Percentiles rank a stretch among this genome's conserved stretches.
phyloP scores from a whole-genome alignment of 2,113 vertebrate species.

The Scolopax mira region DNA sequence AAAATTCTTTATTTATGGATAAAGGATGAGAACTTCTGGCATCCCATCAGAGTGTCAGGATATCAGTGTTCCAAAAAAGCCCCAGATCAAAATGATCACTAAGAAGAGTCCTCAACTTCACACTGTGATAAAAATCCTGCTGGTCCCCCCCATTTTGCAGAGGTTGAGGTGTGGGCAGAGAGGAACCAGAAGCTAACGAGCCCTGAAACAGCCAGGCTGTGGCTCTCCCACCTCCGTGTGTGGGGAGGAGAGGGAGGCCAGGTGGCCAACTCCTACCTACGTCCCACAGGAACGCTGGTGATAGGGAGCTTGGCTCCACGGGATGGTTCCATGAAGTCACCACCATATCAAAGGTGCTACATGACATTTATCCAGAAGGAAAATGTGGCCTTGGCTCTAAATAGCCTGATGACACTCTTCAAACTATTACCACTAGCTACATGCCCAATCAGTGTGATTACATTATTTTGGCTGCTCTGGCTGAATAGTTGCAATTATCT shows the following conservation, averaged over 20 bases:
- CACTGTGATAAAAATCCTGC: not conserved
- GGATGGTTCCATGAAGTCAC: not conserved
- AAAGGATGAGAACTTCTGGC: not conserved
- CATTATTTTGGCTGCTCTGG: slow-evolving; percentile 6
- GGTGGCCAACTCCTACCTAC: not conserved
- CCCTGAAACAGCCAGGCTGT: not conserved
- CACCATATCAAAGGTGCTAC: not conserved
- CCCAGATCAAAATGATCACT: not conserved
- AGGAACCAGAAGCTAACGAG: not conserved
- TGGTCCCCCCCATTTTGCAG: not conserved
- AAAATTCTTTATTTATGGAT: not conserved
- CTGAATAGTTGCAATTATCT: slow-evolving; percentile 36
- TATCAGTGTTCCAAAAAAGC: not conserved
- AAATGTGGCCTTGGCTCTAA: slow-evolving; percentile 12
- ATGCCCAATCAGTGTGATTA: not conserved
- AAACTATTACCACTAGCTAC: not conserved
- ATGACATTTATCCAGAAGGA: not conserved
- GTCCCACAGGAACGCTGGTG: not conserved
- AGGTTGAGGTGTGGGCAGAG: not conserved
- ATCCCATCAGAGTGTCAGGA: not conserved
- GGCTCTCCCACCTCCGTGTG: not conserved
- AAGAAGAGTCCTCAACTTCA: not conserved
- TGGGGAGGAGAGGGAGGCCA: not conserved
- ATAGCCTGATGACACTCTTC: not conserved
- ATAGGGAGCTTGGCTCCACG: not conserved